Evolutionary conservation across 2,888 invertebrate species (phyloP), one percentile per base, ranked within the genome.

Genomic region (Cephus pygmeus): DNA sequence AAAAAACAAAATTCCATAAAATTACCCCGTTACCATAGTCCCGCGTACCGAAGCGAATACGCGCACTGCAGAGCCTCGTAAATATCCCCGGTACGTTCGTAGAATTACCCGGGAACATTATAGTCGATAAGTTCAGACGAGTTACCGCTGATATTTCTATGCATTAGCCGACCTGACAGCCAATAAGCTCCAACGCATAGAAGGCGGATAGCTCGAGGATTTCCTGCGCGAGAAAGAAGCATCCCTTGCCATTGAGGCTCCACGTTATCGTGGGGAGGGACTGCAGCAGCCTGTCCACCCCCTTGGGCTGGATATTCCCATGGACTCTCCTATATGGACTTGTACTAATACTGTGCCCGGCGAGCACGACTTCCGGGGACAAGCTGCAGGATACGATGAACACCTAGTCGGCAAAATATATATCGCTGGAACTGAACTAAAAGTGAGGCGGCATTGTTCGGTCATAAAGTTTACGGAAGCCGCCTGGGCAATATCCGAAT

Each of bases 381-480:
- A 23, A 23, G 23, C 56, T 23, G 56, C 23, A 56, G 56, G 56
- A 56, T 56, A 56, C 23, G 56, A 56, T 56, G 56, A 56, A 56
- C 56, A 56, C 56, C 56, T 56, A 56, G 56, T 56, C 33, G 71
- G 71, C 12, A 30, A 34, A 71, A 71, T 35, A 77, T 33, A 71
- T 73, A 73, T 78, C 75, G 33, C 35, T 56, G 23, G 76, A 71
- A 73, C 75, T 40, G 76, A 79, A 77, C 56, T 76, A 79, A 78
- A 78, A 81, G 80, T 83, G 80, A 83, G 83, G 79, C 75, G 78
- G 82, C 76, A 83, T 84, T 83, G 84, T 81, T 82, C 78, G 81
- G 78, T 81, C 84, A 82, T 83, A 83, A 83, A 84, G 81, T 82
- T 82, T 79, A 76, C 80, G 82, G 81, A 83, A 82, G 80, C 82